Evolutionary conservation across 2,113 vertebrate species (phyloP), one percentile per base, ranked within the genome.

Genomic region (Opisthocomus hoazin): DNA sequence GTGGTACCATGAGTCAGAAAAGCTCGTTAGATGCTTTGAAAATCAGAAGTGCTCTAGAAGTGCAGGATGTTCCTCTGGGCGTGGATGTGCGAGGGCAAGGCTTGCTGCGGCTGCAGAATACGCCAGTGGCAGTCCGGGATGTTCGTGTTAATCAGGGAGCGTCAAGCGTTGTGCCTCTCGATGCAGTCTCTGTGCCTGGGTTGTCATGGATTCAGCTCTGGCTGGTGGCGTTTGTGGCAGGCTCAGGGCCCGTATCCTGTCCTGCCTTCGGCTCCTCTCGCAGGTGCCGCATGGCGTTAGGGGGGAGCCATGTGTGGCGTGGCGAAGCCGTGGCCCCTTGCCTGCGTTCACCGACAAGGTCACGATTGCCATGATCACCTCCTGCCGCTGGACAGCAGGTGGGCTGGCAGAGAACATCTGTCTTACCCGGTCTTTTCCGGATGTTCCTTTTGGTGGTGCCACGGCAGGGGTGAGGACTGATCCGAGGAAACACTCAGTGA

Each of bases 121-220:
- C 1, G 0, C 58, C 58, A 3, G 51, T 9, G 89, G 60, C 89
- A 87, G 70, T 15, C 91, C 0, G 0, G 81, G 43, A 41, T 36
- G 76, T 29, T 86, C 6, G 1, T 37, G 76, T 58, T 84, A 69
- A 78, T 84, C 86, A 63, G 89, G 83, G 82, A 86, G 63, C 23
- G 3, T 41, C 88, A 43, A 57, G 86, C 88, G 37, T 20, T 0
- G 11, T 30, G 36, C 71, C 83, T 43, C 76, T 94, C 84, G 71
- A 70, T 46, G 39, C 68, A 54, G 54, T 24, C 18, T 3, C 51
- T 53, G 50, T 77, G 70, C 60, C 69, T 77, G 84, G 73, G 91
- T 94, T 96, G 93, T 94, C 96, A 94, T 89, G 94, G 92, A 93
- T 89, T 94, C 92, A 30, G 83, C 76, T 94, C 90, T 78, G 90